Conservation (phyloP, 2,888 invertebrate genomes). For the Hecatera dysodea region DNA sequence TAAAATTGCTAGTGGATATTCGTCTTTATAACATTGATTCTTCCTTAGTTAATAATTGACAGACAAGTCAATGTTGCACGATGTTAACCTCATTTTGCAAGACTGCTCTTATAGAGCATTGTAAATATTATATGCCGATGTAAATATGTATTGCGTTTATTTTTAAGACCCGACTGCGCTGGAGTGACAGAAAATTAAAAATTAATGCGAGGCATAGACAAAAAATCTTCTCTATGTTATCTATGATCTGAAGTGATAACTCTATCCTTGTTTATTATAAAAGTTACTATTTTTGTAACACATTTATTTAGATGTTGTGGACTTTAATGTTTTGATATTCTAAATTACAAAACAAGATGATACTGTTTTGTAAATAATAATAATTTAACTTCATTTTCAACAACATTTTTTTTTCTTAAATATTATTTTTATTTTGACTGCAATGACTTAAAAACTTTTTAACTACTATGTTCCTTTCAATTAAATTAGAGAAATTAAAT, state of each 20-base stretch:
- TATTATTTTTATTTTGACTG: neutral
- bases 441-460: too few relatives aligned
- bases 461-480: neutral
- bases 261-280: neutral
- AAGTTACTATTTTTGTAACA: neutral
- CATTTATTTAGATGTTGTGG: neutral
- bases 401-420: neutral
- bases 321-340: neutral
- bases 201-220: neutral
- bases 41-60: constrained; percentile 53
- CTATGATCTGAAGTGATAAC: neutral
- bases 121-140: constrained; percentile 68
- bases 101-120: constrained; percentile 74
- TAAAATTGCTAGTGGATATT: constrained; percentile 19
- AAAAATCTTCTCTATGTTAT: neutral
- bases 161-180: constrained; percentile 35
- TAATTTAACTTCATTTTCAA: neutral
- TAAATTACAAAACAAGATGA: neutral
- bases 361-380: constrained; percentile 3
- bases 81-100: constrained; percentile 62
- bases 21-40: constrained; percentile 21
- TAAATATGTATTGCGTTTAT: constrained; percentile 55
- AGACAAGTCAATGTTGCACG: constrained; percentile 47
- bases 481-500: neutral
- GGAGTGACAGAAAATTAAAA: neutral